Evolutionary conservation across 2,888 invertebrate genomes (phyloP).

Genomic region (Automeris io): DNA sequence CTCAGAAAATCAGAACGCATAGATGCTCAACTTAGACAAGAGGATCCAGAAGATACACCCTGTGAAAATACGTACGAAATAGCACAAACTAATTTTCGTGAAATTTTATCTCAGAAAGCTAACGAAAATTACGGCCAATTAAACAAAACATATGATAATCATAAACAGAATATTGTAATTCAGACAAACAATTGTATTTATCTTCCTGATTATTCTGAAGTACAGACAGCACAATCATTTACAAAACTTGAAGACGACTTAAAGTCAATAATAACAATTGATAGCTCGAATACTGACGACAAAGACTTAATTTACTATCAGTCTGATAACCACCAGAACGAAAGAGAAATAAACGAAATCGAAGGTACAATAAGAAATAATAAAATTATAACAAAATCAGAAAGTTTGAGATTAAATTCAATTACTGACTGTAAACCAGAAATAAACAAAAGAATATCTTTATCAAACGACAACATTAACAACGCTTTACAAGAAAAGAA

Average conservation of each 20-base stretch:
- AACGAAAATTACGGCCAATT: slow-evolving; percentile 61
- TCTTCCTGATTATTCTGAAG: slow-evolving; percentile 47
- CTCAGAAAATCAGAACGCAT: slow-evolving; percentile 83
- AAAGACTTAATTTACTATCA: slow-evolving; percentile 47
- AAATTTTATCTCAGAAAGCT: slow-evolving; percentile 50
- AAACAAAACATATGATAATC: slow-evolving; percentile 44
- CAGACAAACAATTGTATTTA: slow-evolving; percentile 36
- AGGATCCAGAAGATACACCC: slow-evolving; percentile 61
- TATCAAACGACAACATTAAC: slow-evolving; percentile 59
- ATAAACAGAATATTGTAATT: slow-evolving; percentile 28
- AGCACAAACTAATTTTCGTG: slow-evolving; percentile 59
- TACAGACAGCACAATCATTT: slow-evolving; percentile 53
- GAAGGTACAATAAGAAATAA: slow-evolving; percentile 70
- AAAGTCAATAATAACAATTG: slow-evolving; percentile 64
- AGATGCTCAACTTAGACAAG: slow-evolving; percentile 80
- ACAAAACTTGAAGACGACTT: slow-evolving; percentile 65
- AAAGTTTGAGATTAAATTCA: slow-evolving; percentile 52
- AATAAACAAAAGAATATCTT: slow-evolving; percentile 48
- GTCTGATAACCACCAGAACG: slow-evolving; percentile 65
- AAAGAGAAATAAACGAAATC: slow-evolving; percentile 71
- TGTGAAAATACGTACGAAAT: slow-evolving; percentile 67
- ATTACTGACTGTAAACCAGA: slow-evolving; percentile 41
- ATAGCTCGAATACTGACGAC: slow-evolving; percentile 63
- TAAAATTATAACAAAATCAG: slow-evolving; percentile 64
- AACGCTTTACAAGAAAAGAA: slow-evolving; percentile 40